A percentile compares a stretch with the other conserved stretches of the same genome.
phyloP scores from a whole-genome alignment of 2,888 invertebrate genomes.

The Meteorus cinctellus region DNA sequence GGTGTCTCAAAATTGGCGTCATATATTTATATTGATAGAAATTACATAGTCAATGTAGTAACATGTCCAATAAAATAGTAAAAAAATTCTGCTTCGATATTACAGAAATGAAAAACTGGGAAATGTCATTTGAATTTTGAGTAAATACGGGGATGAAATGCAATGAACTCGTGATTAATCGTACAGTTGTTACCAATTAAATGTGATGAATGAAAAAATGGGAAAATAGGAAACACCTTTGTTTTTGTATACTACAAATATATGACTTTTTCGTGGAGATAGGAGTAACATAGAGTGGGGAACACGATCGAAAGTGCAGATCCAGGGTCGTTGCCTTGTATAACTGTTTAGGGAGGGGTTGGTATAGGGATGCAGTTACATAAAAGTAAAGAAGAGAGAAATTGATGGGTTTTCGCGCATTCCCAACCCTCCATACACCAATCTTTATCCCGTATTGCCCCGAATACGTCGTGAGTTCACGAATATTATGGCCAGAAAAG shows the following conservation, averaged over 20 bases:
- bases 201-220: too few relatives aligned
- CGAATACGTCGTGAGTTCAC: conserved; percentile 29
- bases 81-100: too few relatives aligned
- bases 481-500: conserved; percentile 50
- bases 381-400: conserved; percentile 49
- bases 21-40: too few relatives aligned
- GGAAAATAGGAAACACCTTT: too few relatives aligned
- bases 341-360: not conserved
- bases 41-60: too few relatives aligned
- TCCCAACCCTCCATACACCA: not conserved
- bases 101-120: too few relatives aligned
- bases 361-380: conserved; percentile 48
- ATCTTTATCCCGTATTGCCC: not conserved
- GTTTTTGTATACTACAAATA: not conserved
- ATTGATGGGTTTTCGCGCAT: conserved; percentile 51
- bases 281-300: not conserved
- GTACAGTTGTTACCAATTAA: too few relatives aligned
- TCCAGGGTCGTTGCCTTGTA: conserved; percentile 19
- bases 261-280: not conserved
- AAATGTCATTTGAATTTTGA: too few relatives aligned
- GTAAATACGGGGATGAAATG: too few relatives aligned
- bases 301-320: conserved; percentile 16
- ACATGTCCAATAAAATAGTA: too few relatives aligned
- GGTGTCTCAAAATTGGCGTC: too few relatives aligned
- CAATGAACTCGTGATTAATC: too few relatives aligned